Evolutionary conservation across 2,888 invertebrate species (phyloP), one percentile per base, ranked within the genome.

Genomic region (Tetramorium bicarinatum): DNA sequence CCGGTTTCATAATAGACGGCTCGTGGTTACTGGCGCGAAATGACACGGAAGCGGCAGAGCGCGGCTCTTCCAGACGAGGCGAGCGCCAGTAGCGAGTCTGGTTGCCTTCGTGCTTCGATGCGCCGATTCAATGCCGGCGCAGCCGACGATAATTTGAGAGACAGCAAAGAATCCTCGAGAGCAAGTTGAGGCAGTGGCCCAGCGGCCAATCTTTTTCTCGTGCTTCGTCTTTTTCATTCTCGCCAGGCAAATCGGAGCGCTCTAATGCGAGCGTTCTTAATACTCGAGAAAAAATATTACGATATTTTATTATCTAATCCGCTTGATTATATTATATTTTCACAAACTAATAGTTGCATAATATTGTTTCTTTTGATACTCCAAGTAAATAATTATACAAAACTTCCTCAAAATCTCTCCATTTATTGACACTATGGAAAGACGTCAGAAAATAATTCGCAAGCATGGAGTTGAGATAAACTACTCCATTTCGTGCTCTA

Each of bases 31-130:
- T 84, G 87, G 84, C 82, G 86, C 85, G 84, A 89, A 91, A 90
- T 88, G 87, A 89, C 87, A 90, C 88, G 89, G 87, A 91, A 91
- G 88, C 83, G 84, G 82, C 85, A 86, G 66, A 47, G 85, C 47
- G 59, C 79, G 38, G 86, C 85, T 88, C 87, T 85, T 56, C 64
- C 66, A 85, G 84, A 85, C 81, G 80, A 81, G 71, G 66, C 54
- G 34, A 61, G 49, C 66, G 71, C 77, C 59, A 66, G 18, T 54
- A 71, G 74, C 74, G 79, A 59, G 41, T 9, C 38, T 44, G 44
- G 62, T 79, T 72, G 62, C 61, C 71, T 86, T 89, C 88, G 80
- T 86, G 90, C 84, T 88, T 25, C 75, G 82, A 85, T 85, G 84
- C 90, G 66, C 47, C 76, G 66, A 80, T 74, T 86, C 87, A 82